phyloP scores from a whole-genome alignment of 2,113 vertebrate genomes.

The Rynchops niger region DNA sequence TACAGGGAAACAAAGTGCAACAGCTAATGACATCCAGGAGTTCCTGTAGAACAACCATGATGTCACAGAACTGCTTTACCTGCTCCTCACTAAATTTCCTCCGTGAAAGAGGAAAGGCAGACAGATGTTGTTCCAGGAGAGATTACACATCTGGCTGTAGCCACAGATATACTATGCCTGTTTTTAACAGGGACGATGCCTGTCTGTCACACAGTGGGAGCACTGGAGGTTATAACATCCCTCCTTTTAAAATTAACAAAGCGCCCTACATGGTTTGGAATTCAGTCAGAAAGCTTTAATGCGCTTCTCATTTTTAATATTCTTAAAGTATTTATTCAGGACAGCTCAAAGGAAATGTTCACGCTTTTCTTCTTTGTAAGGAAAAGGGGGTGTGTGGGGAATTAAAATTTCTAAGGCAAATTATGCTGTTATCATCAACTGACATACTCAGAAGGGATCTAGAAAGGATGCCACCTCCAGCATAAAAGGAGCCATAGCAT shows the following conservation, averaged over 20 bases:
- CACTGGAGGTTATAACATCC: neutral
- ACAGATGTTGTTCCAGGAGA: neutral
- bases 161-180: neutral
- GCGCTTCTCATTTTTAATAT: conserved; percentile 49
- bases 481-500: conserved; percentile 30
- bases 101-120: neutral
- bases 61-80: conserved; percentile 47
- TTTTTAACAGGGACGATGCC: neutral
- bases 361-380: conserved; percentile 47
- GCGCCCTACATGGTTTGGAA: neutral
- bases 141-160: neutral
- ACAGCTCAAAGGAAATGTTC: conserved; percentile 45
- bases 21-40: conserved; percentile 60
- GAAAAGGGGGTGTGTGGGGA: conserved; percentile 24
- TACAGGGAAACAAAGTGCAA: conserved; percentile 41
- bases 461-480: conserved; percentile 51
- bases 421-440: conserved; percentile 67
- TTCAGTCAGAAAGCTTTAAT: conserved; percentile 48
- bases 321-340: conserved; percentile 60
- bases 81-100: conserved; percentile 17
- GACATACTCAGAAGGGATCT: conserved; percentile 58
- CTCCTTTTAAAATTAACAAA: conserved; percentile 48
- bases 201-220: neutral
- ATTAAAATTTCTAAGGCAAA: conserved; percentile 66
- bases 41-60: conserved; percentile 59